Evolutionary conservation across 2,113 vertebrate genomes (phyloP), one percentile per base, ranked within the genome.

Genomic region (Regulus satrapa): DNA sequence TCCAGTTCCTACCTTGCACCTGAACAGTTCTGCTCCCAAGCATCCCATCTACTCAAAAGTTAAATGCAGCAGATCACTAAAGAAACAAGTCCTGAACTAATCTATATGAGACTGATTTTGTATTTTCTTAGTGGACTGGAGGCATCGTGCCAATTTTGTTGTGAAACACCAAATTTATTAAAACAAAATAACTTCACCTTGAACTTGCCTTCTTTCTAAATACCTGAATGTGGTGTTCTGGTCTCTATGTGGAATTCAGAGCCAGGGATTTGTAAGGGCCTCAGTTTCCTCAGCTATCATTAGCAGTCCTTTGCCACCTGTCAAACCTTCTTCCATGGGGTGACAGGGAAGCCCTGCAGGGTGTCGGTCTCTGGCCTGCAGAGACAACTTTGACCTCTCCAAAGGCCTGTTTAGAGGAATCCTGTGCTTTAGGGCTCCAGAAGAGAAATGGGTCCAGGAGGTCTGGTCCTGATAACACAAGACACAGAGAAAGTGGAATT

Each of bases 171-270:
- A 0, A n/a, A 2, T 48, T 82, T 21, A 52, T 72, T 40, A 64
- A 51, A 92, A 19, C 2, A 46, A 64, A 40, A 18, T 3, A 41
- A 3, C 4, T 40, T n/a, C 4, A 71, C 29, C 1, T 32, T 21
- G n/a, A 78, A 75, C 7, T 40, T n/a, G 8, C 6, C 55, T 59
- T 85, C 48, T 23, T 58, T 24, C 18, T 9, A 63, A 72, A 67
- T 4, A 14, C 1, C 5, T 2, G 14, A 48, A 41, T 9, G 5
- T 9, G 21, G 4, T 26, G 12, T 16, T 20, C 21, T 51, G 28
- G 8, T 71, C 8, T 26, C 18, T 8, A 24, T 6, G 5, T 19
- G 11, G 9, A 46, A 67, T 55, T 72, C 43, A 59, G 32, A 56
- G 21, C 9, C 20, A 62, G 46, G 11, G 17, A 12, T 54, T 10